These are phyloP conservation scores for Sebastes kiyomatsui DNA, from an alignment of 2,797 vertebrate species.

Conservation along the genomic window DNA sequence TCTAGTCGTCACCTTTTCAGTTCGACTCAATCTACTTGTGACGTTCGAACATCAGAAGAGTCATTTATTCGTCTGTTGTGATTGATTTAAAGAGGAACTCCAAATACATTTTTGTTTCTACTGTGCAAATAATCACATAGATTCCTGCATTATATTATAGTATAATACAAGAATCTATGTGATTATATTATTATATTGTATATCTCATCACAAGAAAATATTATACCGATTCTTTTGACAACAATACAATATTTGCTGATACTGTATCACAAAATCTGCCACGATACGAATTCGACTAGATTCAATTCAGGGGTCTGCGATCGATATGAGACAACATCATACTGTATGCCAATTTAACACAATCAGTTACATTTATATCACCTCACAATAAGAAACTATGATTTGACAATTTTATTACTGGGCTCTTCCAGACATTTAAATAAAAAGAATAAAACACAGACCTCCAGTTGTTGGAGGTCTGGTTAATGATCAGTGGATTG, in stretches of 20 bases:
- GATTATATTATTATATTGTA: too few species aligned
- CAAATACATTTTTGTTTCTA: not conserved
- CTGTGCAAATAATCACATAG: not conserved
- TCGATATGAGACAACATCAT: not conserved
- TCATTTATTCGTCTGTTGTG: not conserved
- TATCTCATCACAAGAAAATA: too few species aligned
- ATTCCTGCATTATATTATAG: not conserved
- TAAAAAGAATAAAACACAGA: not conserved
- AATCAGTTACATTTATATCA: not conserved
- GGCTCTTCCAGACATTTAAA: not conserved
- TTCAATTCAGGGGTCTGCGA: not conserved
- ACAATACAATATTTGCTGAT: too few species aligned
- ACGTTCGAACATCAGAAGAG: not conserved
- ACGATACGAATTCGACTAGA: too few species aligned
- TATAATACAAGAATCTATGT: too few species aligned
- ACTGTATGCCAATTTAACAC: not conserved
- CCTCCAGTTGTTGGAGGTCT: not conserved
- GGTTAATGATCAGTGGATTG: not conserved
- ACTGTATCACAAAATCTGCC: too few species aligned
- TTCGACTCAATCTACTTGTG: not conserved
- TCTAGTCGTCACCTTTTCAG: not conserved
- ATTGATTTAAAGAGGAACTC: not conserved
- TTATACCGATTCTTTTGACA: too few species aligned
- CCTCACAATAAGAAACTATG: not conserved
- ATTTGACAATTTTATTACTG: not conserved